Evolutionary conservation across 2,888 invertebrate species (phyloP), one percentile per base, ranked within the genome.

Genomic region (Agriopis marginaria): DNA sequence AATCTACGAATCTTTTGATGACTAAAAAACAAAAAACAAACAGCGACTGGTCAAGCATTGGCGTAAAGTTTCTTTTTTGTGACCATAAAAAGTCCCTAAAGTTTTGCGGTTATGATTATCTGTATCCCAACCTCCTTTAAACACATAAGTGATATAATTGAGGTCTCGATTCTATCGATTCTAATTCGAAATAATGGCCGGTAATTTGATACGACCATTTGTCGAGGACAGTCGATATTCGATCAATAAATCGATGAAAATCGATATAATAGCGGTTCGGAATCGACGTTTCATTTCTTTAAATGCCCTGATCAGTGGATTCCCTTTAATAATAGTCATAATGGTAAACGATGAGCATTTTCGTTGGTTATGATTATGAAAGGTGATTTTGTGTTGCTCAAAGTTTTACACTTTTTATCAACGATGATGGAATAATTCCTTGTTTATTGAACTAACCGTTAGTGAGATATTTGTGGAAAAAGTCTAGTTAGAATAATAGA

Each of bases 111-210:
- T 90, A 88, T 87, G 89, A 92, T 90, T 89, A 90, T 60, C 70
- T 14, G 66, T 66, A 70, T 87, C 89, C 90, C 93, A 89, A 86
- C 94, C 93, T 92, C 87, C 89, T 93, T 90, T 94, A 93, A 94
- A 92, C 94, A 93, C 91, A 93, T 94, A 94, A 94, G 94, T 93
- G 93, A 94, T 93, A 92, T 94, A 93, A 94, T 94, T 93, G 88
- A 88, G 92, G 94, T 92, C 85, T 86, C 85, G 89, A 89, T 90
- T 93, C 91, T 93, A 93, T 93, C 91, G 93, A 89, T 91, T 94
- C 92, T 93, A 93, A 92, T 92, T 93, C 89, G 84, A 92, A 91
- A 92, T 94, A 94, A 94, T 93, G 88, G 92, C 87, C 88, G 83
- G 89, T 93, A 93, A 94, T 94, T 94, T 94, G 85, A 84, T 89